Evolutionary conservation across 2,888 invertebrate genomes (phyloP), one percentile per base, ranked within the genome.

Genomic region (Hemicrepidius hirtus): DNA sequence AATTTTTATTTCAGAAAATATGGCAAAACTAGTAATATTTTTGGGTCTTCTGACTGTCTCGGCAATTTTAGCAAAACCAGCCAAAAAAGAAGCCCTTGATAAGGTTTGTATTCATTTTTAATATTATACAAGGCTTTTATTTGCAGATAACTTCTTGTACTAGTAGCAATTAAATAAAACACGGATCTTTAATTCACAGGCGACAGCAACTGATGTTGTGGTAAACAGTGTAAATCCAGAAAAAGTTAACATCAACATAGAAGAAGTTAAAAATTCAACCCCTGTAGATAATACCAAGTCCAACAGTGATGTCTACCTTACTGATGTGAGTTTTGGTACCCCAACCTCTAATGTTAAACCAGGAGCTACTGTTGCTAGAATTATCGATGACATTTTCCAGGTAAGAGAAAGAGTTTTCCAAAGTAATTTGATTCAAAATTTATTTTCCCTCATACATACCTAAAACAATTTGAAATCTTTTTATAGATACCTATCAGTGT

Each of bases 401-500:
- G 85, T 85, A 78, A 79, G 16, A 46, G 16, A 20, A 21, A 16
- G 5, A 21, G 3, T 49, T 2, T 24, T 24, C 3, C 3, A 24
- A 24, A 24, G 5, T 3, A 24, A 3, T 24, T 5, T 24, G 24
- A 3, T 24, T 24, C 24, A 5, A 5, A 24, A 24, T 3, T 24
- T 24, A 24, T 24, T 24, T 24, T n/a, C n/a, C n/a, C n/a, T n/a
- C n/a, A n/a, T n/a, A n/a, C n/a, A n/a, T n/a, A n/a, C n/a, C n/a
- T n/a, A n/a, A n/a, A n/a, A n/a, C n/a, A 40, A 40, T 40, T 40
- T 53, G 59, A 63, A 69, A 67, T 24, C 5, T 5, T 32, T 32
- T 84, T 84, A 67, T 78, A 85, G 85, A 85, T 85, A 78, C 85
- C 85, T 4, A 85, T 85, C 13, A 82, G 80, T 21, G 85, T 85